Base-by-base conservation (phyloP, 2,888 invertebrate genomes). In the Terebella lapidaria region DNA sequence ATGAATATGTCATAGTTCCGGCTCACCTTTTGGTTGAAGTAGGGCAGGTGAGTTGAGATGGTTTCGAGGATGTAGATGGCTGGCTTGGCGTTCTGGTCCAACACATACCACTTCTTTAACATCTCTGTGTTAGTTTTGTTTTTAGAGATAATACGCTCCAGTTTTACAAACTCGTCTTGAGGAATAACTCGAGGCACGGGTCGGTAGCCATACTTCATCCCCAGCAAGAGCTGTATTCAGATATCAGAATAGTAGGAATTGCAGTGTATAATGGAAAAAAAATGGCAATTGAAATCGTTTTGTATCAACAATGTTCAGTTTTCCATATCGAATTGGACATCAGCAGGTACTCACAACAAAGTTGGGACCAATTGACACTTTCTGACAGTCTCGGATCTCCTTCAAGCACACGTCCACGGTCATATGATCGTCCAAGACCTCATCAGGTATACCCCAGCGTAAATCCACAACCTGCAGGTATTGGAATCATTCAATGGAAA, bases 121-220 rank as follows among this genome's bases (percentile, higher is more conserved):
- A 76, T 56, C 3, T 57, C 60, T 18, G 67, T 67, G 42, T 71
- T 71, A 45, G 67, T 65, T 18, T 67, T 69, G 3, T 56, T 58
- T 1, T 53, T 53, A 18, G 59, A 57, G 29, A 76, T 62, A 1
- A 67, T 67, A 1, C 54, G 54, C n/a, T 64, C 46, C 25, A 79
- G 59, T n/a, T 64, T 62, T 28, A 75, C 72, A 65, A 72, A 75
- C 56, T 74, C 74, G 0, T 64, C 55, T 27, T 66, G 64, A 4
- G 60, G 51, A 18, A 79, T 73, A 20, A 63, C 65, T 3, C 70
- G 60, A 1, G 77, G 78, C 42, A 76, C 66, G 1, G 69, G 70
- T 24, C 71, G 64, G 26, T 63, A 66, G 15, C 78, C 77, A 65
- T 79, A 77, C 57, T 74, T 75, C 64, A 78, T 74, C 18, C 79